phyloP scores from a whole-genome alignment of 2,888 invertebrate species.

The Drosophila quinaria region DNA sequence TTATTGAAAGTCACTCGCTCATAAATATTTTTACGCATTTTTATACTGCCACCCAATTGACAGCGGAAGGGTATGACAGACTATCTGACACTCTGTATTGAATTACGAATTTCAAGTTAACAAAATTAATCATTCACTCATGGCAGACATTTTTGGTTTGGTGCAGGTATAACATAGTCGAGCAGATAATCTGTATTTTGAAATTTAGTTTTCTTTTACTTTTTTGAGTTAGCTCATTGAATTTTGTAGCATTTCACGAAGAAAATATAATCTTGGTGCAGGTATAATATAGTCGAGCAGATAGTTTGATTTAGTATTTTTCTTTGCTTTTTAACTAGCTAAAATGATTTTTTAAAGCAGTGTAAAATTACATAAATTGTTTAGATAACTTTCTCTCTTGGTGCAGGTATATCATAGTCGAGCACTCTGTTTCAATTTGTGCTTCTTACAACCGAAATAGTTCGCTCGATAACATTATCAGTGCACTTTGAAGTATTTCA shows the following conservation, averaged over 20 bases:
- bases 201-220: not conserved
- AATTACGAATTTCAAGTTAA: not conserved
- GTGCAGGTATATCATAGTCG: not conserved
- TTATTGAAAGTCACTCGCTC: conserved; percentile 56
- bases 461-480: too few relatives aligned
- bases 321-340: too few relatives aligned
- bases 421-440: not conserved
- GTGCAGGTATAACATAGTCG: not conserved
- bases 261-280: not conserved
- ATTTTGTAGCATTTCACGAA: too few relatives aligned
- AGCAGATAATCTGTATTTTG: not conserved
- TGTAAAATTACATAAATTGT: too few relatives aligned
- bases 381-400: not conserved
- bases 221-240: too few relatives aligned
- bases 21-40: conserved; percentile 56
- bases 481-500: too few relatives aligned
- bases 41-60: not conserved
- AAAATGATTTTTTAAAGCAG: too few relatives aligned
- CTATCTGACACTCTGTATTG: not conserved
- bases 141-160: not conserved
- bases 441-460: too few relatives aligned
- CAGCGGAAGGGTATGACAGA: not conserved
- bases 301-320: too few relatives aligned
- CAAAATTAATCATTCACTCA: not conserved
- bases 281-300: not conserved